A percentile compares a stretch with the other conserved stretches of the same genome.
Conservation (phyloP, 2,888 invertebrate species). For the Spilarctia lutea region DNA sequence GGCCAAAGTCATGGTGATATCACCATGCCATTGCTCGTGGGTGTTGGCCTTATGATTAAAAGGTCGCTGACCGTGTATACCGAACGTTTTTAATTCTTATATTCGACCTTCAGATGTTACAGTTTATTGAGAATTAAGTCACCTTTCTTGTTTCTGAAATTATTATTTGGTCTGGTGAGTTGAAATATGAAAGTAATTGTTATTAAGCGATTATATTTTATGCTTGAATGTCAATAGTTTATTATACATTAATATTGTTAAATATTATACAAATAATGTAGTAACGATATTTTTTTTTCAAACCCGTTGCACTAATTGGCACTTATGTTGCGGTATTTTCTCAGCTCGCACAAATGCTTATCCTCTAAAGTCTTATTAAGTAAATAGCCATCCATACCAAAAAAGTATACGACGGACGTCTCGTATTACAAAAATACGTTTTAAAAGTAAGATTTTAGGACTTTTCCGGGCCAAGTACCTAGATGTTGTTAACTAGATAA, state of each 20-base stretch:
- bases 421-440: background rate
- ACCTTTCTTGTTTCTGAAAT: slow-evolving; percentile 1
- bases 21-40: slow-evolving; percentile 54
- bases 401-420: background rate
- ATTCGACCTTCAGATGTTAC: slow-evolving; percentile 35
- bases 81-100: slow-evolving; percentile 23
- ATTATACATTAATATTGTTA: background rate
- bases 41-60: slow-evolving; percentile 56
- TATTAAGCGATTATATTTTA: background rate
- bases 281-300: background rate
- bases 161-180: background rate
- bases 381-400: background rate
- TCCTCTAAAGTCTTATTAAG: too few species aligned
- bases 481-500: too few species aligned
- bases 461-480: background rate
- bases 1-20: slow-evolving; percentile 57
- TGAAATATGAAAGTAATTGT: slow-evolving; percentile 7
- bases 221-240: background rate
- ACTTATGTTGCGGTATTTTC: background rate
- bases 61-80: slow-evolving; percentile 50
- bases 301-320: background rate
- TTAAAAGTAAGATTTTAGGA: background rate
- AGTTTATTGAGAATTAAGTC: slow-evolving; percentile 15
- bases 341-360: background rate
- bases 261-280: background rate